Base-by-base conservation (phyloP, 1,140 invertebrate species). In the Hycleus phaleratus region DNA sequence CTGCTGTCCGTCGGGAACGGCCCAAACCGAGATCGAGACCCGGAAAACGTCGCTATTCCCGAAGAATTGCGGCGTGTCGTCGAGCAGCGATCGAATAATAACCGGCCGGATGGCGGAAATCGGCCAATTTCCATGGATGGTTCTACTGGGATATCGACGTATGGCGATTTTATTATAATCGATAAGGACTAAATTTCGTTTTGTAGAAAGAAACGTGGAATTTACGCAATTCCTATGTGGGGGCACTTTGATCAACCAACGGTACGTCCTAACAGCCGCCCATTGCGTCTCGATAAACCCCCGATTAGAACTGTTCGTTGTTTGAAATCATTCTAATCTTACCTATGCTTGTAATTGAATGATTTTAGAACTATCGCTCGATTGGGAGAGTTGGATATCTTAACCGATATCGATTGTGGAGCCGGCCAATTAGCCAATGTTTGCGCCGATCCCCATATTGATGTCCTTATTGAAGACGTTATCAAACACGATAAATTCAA, bases 251-350 rank as follows among this genome's bases (percentile, higher is more conserved):
- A 81, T 82, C 59, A 78, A 76, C n/a, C 72, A 72, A 47, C 73
- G 73, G 38, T 81, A 81, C 60, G 72, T 82, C 3, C 56, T 82
- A 26, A 93, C 91, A 0, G 91, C 91, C 0, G 89, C 87, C 0
- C 92, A 95, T 68, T 95, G 92, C 63, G 75, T 93, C 32, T 32
- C 7, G 4, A 32, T 5, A 79, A 79, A 53, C 81, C 80, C 6
- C 73, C 72, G 4, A 73, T 26, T 26, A 52, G 11, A 26, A 43
- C 11, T 43, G 42, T 18, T 18, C 18, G 18, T 18, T 1, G 18
- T 18, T 18, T 18, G 1, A 18, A 18, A 18, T 18, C 18, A 18
- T 18, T 18, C 18, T 18, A 18, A 18, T 18, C 18, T 18, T 18
- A 18, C 18, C 18, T 1, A 0, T 18, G 18, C 18, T 18, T 18